Base-by-base conservation (phyloP, 2,888 invertebrate genomes). In the Archaeoteleia sp. region DNA sequence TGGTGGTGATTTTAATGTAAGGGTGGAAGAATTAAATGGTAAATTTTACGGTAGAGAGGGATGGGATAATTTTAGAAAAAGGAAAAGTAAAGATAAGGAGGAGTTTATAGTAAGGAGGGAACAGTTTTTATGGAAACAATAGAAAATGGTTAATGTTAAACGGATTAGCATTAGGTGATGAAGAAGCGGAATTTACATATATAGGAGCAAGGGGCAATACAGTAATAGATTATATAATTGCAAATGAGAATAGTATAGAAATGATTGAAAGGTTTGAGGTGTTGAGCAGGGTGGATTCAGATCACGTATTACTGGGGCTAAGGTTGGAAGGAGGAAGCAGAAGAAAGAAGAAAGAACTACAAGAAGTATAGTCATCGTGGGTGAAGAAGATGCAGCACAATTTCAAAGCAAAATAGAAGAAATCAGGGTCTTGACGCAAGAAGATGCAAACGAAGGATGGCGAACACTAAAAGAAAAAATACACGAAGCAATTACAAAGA, bases 221-320 rank as follows among this genome's bases (percentile, higher is more conserved):
- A n/a, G 68, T 70, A 1, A 61, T 72, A 10, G 72, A 72, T 12
- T 65, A 70, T 4, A 51, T 34, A n/a, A 48, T 71, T 2, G 35
- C 30, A 9, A 55, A 66, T 17, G 51, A 42, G 5, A 5, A 17
- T 2, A 23, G 32, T 3, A 10, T 43, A 32, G 46, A 39, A 1
- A 20, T 14, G 12, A 10, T 51, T 15, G 14, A 54, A 12, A 53
- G 9, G 3, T 10, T 68, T 10, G 15, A 14, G 9, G 37, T 71
- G n/a, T 29, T 40, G 27, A 12, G 34, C 34, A 43, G 55, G 20
- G 43, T 63, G 7, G 66, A 71, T 13, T 66, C 66, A 20, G 68
- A 71, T 39, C 63, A 71, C 23, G 42, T 32, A 8, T 60, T 66
- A 2, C 9, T 68, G 10, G 17, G 35, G n/a, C 14, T 63, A 9